Evolutionary conservation across 2,113 vertebrate genomes (phyloP).

Genomic region (Bos indicus): DNA sequence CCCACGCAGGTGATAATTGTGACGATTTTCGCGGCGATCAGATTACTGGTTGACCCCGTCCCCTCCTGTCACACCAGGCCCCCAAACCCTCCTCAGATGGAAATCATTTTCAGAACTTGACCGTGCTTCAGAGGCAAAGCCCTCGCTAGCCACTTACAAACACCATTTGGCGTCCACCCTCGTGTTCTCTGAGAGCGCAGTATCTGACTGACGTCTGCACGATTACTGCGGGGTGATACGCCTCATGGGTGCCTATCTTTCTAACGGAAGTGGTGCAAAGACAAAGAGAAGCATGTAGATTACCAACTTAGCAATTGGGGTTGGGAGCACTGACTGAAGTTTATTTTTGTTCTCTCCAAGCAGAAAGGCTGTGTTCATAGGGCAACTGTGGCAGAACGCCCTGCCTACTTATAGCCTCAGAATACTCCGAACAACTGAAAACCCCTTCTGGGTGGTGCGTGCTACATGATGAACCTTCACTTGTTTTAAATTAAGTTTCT

Average conservation of each 20-base stretch:
- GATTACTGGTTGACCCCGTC: slow-evolving; percentile 25
- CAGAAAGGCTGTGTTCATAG: not conserved
- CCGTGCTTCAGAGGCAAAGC: not conserved
- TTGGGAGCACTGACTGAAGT: not conserved
- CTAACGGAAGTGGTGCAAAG: not conserved
- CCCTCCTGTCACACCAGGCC: not conserved
- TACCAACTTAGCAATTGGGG: not conserved
- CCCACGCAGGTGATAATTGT: slow-evolving; percentile 32
- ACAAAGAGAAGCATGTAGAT: not conserved
- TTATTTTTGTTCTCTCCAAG: slow-evolving; percentile 32
- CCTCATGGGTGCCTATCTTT: not conserved
- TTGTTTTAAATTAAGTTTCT: not conserved
- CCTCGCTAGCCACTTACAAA: not conserved
- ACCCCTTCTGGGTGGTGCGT: not conserved
- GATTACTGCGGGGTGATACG: not conserved
- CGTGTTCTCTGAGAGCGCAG: not conserved
- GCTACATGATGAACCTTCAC: not conserved
- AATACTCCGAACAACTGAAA: not conserved
- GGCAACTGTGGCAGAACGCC: not conserved
- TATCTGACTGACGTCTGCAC: not conserved
- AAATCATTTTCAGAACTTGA: slow-evolving; percentile 54
- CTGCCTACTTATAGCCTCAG: not conserved
- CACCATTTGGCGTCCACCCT: not conserved
- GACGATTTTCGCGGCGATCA: slow-evolving; percentile 30
- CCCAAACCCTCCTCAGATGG: slow-evolving; percentile 34